Conservation (phyloP, 1,140 invertebrate genomes). For the Cryptotermes secundus region DNA sequence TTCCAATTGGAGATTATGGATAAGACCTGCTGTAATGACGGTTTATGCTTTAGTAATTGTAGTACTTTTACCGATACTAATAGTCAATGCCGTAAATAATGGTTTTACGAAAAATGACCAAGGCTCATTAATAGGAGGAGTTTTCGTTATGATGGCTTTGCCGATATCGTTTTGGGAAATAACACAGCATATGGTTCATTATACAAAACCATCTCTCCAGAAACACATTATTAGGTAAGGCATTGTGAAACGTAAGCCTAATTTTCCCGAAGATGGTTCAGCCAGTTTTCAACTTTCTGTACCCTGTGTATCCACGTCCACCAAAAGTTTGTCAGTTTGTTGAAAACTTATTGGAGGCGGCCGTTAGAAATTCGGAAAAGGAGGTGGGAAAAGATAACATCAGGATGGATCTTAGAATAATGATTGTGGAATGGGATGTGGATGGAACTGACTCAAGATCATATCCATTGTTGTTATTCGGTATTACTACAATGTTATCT, state of each 20-base stretch:
- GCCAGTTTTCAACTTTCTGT: too few relatives aligned
- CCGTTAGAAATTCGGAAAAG: too few relatives aligned
- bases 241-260: conserved; percentile 32
- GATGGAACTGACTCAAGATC: too few relatives aligned
- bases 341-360: too few relatives aligned
- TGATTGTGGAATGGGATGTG: too few relatives aligned
- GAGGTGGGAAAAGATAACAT: too few relatives aligned
- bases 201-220: conserved; percentile 88
- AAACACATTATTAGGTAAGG: conserved; percentile 88
- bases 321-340: too few relatives aligned
- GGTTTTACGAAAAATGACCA: conserved; percentile 72
- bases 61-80: conserved; percentile 78
- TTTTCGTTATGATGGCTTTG: conserved; percentile 86
- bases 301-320: too few relatives aligned
- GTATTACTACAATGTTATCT: too few relatives aligned
- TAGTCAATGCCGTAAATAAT: conserved; percentile 66
- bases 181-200: conserved; percentile 89
- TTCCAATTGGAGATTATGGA: conserved; percentile 82
- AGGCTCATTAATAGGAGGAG: conserved; percentile 80
- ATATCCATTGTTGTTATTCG: too few relatives aligned
- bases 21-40: conserved; percentile 77
- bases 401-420: too few relatives aligned
- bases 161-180: conserved; percentile 95
- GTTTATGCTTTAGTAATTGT: conserved; percentile 78
- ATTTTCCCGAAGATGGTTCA: too few relatives aligned